Base-by-base conservation (phyloP, 2,797 vertebrate species). In the Notoglanidium macrostoma region DNA sequence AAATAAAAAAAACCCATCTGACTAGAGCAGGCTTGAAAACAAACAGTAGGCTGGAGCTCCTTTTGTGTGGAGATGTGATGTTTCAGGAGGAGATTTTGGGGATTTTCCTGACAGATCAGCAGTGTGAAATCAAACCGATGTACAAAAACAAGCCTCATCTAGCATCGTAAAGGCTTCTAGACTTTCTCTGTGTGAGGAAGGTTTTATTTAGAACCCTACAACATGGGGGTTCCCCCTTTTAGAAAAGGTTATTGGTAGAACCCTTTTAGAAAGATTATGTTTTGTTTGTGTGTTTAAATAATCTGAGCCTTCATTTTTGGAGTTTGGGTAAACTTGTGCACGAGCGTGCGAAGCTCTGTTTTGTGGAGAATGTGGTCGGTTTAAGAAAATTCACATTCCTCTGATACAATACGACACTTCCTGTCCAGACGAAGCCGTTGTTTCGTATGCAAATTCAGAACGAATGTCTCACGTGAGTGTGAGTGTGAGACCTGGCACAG, bases 401-500 rank as follows among this genome's bases (percentile, higher is more conserved):
- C 76, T 29, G 68, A 72, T 80, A 79, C 85, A 85, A 88, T 83
- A 88, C 79, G 87, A 84, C 63, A 84, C 85, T 91, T 89, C 90
- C 87, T 86, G 87, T 84, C 59, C 26, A 89, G 85, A 89, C 61
- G 63, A 77, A 83, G 57, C 29, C 49, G 85, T 83, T 83, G 85
- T 90, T 92, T 91, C 84, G 87, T 85, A 91, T 92, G 90, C 90
- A 91, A 92, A 92, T 92, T 73, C 63, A 73, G 83, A 83, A 80
- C 78, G 72, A 87, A 84, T 83, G 67, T 90, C 90, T 88, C 91
- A 90, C 90, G 87, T 91, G 90, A 83, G 91, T 82, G 87, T 85
- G 74, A 88, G 89, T 88, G 89, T 87, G 85, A 85, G 89, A 85
- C 87, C 90, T 91, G 87, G 89, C 88, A 91, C 76, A 21, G 87